Percentiles rank a stretch among this genome's conserved stretches.
Evolutionary conservation across 2,888 invertebrate species (phyloP).

Genomic region (Priocnemis perturbator): DNA sequence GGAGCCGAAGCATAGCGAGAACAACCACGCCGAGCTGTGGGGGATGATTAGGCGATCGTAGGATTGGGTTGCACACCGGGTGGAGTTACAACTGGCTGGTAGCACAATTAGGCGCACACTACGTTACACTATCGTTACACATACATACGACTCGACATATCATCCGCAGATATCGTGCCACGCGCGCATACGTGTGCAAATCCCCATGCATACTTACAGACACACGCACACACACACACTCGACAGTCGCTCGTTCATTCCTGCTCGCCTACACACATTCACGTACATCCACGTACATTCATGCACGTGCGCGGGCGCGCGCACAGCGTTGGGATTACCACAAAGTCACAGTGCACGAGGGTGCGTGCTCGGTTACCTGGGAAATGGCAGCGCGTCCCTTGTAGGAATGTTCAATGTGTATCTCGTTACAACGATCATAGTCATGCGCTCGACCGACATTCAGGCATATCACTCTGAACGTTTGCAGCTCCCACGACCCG

Average conservation of each 20-base stretch:
- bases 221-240: slow-evolving; percentile 11
- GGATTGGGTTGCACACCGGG: slow-evolving; percentile 43
- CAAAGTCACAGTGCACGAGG: slow-evolving; percentile 16
- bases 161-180: slow-evolving; percentile 35
- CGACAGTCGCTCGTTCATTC: no score
- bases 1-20: no score
- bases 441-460: neutral
- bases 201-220: no score
- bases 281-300: no score
- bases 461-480: neutral
- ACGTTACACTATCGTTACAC: slow-evolving; percentile 54
- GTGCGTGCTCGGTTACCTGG: neutral
- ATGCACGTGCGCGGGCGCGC: slow-evolving; percentile 27
- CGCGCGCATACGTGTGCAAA: slow-evolving; percentile 50
- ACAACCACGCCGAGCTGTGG: neutral
- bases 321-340: slow-evolving; percentile 32
- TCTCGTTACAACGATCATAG: neutral
- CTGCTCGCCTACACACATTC: no score
- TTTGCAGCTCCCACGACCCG: neutral
- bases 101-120: slow-evolving; percentile 52
- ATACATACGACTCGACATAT: slow-evolving; percentile 51
- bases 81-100: slow-evolving; percentile 52
- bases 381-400: slow-evolving; percentile 28
- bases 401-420: no score
- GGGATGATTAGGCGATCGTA: neutral